Evolutionary conservation across 2,888 invertebrate species (phyloP).

Genomic region (Lamellibrachia columna): DNA sequence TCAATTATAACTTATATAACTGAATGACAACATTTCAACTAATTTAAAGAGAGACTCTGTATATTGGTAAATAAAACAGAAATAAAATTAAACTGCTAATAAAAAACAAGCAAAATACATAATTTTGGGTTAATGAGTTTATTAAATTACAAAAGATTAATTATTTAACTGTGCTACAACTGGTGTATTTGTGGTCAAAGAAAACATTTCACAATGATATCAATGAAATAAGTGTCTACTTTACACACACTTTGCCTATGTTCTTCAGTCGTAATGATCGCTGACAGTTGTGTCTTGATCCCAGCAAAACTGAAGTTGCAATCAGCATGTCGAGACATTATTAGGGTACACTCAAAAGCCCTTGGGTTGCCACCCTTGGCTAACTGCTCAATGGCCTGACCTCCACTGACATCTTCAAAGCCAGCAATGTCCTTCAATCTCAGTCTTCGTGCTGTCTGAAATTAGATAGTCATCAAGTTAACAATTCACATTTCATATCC

Average conservation of each 20-base stretch:
- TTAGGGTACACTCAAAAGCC: constrained; percentile 41
- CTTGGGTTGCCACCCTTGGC: constrained; percentile 73
- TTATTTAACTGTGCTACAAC: background rate
- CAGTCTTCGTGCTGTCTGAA: constrained; percentile 80
- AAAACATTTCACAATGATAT: background rate
- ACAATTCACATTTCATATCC: background rate
- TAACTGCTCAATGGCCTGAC: constrained; percentile 84
- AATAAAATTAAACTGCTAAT: too few species aligned
- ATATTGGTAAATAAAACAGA: too few species aligned
- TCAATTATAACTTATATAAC: too few species aligned
- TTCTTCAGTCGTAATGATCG: background rate
- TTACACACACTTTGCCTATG: background rate
- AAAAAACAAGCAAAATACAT: too few species aligned
- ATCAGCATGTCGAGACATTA: constrained; percentile 73
- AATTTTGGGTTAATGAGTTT: too few species aligned
- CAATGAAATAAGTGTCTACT: background rate
- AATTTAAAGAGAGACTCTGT: too few species aligned
- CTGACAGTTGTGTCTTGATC: constrained; percentile 42
- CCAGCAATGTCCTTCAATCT: constrained; percentile 82
- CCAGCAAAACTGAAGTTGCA: constrained; percentile 95
- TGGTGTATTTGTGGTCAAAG: background rate
- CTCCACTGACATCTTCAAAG: constrained; percentile 81
- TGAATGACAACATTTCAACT: too few species aligned
- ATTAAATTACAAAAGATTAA: too few species aligned
- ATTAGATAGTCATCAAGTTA: constrained; percentile 31